These are phyloP conservation scores for Brachyopa scutellaris DNA, from an alignment of 2,888 invertebrate species.

Conservation along the genomic window DNA sequence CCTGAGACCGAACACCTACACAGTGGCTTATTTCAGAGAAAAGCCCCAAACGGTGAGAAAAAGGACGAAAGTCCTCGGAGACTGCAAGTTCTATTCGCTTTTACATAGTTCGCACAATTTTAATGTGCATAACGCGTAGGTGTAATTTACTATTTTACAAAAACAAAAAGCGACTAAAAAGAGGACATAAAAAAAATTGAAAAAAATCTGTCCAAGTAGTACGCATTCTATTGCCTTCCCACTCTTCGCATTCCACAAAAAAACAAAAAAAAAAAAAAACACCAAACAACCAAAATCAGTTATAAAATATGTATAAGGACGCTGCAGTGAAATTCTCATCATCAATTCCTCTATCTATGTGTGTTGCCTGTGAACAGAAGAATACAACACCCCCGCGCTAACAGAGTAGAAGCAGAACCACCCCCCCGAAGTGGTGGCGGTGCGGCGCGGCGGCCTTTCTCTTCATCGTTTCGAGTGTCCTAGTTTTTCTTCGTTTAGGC, in stretches of 20 bases:
- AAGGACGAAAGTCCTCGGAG: too few species aligned
- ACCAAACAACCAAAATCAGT: constrained; percentile 43
- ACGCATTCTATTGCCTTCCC: constrained; percentile 24
- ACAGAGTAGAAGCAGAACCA: background rate
- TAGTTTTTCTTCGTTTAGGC: constrained; percentile 53
- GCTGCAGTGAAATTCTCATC: constrained; percentile 51
- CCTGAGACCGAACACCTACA: constrained; percentile 21
- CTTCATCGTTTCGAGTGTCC: constrained; percentile 44
- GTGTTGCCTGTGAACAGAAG: constrained; percentile 15
- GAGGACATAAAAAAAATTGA: too few species aligned
- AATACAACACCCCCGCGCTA: constrained; percentile 32
- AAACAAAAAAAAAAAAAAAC: background rate
- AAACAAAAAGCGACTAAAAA: too few species aligned
- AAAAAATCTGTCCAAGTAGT: constrained; percentile 43
- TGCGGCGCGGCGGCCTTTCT: constrained; percentile 5
- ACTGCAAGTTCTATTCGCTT: background rate
- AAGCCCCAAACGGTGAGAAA: too few species aligned
- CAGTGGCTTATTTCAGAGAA: background rate
- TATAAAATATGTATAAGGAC: constrained; percentile 63
- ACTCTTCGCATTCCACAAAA: background rate
- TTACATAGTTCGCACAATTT: too few species aligned
- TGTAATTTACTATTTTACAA: constrained; percentile 1
- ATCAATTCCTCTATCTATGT: constrained; percentile 45
- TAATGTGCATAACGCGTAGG: constrained; percentile 20
- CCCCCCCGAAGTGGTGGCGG: too few species aligned